Base-by-base conservation (phyloP, 1,140 invertebrate species). In the Radopholus similis region DNA sequence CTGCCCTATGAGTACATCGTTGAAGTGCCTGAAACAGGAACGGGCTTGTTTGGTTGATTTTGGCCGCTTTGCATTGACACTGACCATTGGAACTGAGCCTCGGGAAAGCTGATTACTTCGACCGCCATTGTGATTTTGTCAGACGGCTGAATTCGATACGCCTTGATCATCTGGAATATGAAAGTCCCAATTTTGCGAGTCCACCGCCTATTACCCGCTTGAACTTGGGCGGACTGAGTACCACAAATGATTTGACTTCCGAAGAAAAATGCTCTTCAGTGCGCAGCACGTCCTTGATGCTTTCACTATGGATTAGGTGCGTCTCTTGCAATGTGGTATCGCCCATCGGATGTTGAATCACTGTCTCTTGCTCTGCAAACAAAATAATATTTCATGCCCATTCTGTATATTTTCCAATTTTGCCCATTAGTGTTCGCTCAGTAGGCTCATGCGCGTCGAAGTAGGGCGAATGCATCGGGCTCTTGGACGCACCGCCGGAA, bases 251-350 rank as follows among this genome's bases (percentile, higher is more conserved):
- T 34, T 73, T 75, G 60, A 80, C 77, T 65, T 81, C 78, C 9
- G 76, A 77, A 34, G 72, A 66, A 70, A 77, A 80, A 71, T 80
- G 78, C 40, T 80, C 78, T n/a, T n/a, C n/a, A n/a, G n/a, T n/a
- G n/a, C n/a, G n/a, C n/a, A n/a, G n/a, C n/a, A n/a, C n/a, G n/a
- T n/a, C n/a, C 53, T 77, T 69, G 13, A 67, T 55, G 30, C 77
- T 78, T 42, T 75, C 75, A 35, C n/a, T n/a, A n/a, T n/a, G n/a
- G n/a, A 78, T 62, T 30, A 77, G 35, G 66, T 78, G 77, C 6
- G 77, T 78, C 51, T 78, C 74, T 40, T 71, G 64, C 23, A 76
- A 40, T 21, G 77, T 79, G 23, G 21, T 30, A 30, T 21, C 55
- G 55, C 28, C 55, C 42, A 57, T 49, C 2, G 55, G 42, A 1